These are phyloP conservation scores for Epizoanthus rinbou DNA, from an alignment of 92 coral and sea anemone species.

Conservation along the genomic window DNA sequence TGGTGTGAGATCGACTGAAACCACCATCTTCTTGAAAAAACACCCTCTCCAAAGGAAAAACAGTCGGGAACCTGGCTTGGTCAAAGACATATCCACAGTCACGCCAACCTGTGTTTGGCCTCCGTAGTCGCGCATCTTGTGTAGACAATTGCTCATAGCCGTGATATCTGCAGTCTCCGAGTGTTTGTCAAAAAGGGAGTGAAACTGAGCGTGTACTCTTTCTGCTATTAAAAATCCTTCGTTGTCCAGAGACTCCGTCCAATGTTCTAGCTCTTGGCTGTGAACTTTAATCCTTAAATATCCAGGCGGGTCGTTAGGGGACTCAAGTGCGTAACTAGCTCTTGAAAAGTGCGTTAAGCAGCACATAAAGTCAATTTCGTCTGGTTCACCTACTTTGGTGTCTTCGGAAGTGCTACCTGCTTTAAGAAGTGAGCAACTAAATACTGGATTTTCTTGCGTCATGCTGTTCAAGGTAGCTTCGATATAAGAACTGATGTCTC, in stretches of 20 bases:
- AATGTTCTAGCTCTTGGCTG: conserved; percentile 7
- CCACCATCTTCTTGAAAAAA: conserved; percentile 43
- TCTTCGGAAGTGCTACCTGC: conserved; percentile 59
- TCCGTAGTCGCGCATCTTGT: conserved; percentile 53
- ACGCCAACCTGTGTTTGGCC: conserved; percentile 31
- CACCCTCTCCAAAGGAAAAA: conserved; percentile 58
- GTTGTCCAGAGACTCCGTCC: conserved; percentile 40
- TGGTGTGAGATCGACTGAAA: conserved; percentile 49
- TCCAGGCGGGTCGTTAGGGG: conserved; percentile 42
- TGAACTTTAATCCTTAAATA: conserved; percentile 39
- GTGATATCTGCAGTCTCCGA: conserved; percentile 52
- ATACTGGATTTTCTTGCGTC: conserved; percentile 24
- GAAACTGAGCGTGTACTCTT: conserved; percentile 40
- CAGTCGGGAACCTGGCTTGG: conserved; percentile 58
- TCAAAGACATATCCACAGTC: conserved; percentile 54
- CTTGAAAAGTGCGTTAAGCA: conserved; percentile 39
- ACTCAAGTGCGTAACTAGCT: conserved; percentile 19
- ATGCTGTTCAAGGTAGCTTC: conserved; percentile 40
- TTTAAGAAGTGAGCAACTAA: conserved; percentile 20
- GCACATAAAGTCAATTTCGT: conserved; percentile 54
- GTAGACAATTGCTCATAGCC: conserved; percentile 49
- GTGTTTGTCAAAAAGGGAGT: conserved; percentile 48
- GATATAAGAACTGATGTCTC: conserved; percentile 46
- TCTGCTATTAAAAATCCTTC: conserved; percentile 52
- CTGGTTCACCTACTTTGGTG: conserved; percentile 56